Conservation (phyloP, 2,113 vertebrate genomes). For the Morone saxatilis region DNA sequence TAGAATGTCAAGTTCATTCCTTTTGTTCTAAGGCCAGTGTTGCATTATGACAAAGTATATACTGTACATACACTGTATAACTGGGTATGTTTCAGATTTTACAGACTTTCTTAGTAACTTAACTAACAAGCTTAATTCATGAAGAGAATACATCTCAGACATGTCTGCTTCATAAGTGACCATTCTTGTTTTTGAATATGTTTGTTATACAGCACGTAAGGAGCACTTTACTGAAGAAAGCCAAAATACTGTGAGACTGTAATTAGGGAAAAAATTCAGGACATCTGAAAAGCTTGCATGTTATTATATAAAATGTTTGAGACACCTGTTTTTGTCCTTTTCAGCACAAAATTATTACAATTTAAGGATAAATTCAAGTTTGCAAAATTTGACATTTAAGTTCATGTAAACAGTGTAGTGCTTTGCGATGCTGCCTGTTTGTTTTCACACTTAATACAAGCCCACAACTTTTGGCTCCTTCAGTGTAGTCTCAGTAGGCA, state of each 20-base stretch:
- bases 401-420: neutral
- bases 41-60: neutral
- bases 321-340: neutral
- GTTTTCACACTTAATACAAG: neutral
- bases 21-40: neutral
- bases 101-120: neutral
- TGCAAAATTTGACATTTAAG: neutral
- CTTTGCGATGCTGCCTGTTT: neutral
- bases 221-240: slow-evolving; percentile 5
- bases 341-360: neutral
- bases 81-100: neutral
- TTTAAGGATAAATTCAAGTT: neutral
- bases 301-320: neutral
- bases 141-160: neutral
- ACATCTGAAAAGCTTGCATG: neutral
- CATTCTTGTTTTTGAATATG: neutral
- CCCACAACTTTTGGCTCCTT: slow-evolving; percentile 15
- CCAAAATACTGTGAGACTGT: neutral
- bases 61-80: neutral
- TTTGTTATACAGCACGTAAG: neutral
- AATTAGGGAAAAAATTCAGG: neutral
- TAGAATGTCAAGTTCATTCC: neutral
- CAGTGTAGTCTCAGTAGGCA: slow-evolving; percentile 26
- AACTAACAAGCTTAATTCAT: neutral
- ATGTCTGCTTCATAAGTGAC: neutral